A percentile compares a stretch with the other conserved stretches of the same genome.
These are phyloP conservation scores for Rhagoletis pomonella DNA, from an alignment of 1,140 invertebrate genomes.

Conservation along the genomic window DNA sequence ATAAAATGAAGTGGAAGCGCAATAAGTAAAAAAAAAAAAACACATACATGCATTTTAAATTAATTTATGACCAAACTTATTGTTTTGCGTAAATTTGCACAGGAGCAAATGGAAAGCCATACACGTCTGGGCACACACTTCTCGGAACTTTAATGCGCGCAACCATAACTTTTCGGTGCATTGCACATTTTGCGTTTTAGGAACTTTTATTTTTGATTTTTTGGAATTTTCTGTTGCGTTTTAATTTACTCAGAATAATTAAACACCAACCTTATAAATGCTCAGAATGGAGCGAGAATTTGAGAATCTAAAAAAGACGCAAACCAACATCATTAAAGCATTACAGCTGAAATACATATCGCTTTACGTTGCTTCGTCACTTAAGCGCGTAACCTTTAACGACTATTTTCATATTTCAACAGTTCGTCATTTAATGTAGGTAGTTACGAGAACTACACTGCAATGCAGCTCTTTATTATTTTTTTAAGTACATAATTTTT, in stretches of 20 bases:
- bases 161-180: constrained; percentile 11
- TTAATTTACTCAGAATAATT: background rate
- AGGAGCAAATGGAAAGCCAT: background rate
- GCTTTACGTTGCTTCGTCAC: too few species aligned
- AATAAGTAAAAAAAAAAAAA: background rate
- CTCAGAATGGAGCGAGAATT: background rate
- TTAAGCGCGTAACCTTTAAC: too few species aligned
- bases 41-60: background rate
- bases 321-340: too few species aligned
- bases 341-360: too few species aligned
- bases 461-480: background rate
- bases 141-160: background rate
- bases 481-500: background rate
- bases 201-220: background rate
- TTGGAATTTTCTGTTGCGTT: background rate
- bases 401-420: too few species aligned
- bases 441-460: too few species aligned
- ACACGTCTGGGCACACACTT: background rate
- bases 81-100: background rate
- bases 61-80: constrained; percentile 11
- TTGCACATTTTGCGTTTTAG: background rate
- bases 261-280: background rate
- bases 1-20: background rate
- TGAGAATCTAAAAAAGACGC: too few species aligned
- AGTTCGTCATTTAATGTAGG: too few species aligned